These are phyloP conservation scores for Thamnaconus septentrionalis DNA, from an alignment of 2,113 vertebrate genomes.

Conservation along the genomic window DNA sequence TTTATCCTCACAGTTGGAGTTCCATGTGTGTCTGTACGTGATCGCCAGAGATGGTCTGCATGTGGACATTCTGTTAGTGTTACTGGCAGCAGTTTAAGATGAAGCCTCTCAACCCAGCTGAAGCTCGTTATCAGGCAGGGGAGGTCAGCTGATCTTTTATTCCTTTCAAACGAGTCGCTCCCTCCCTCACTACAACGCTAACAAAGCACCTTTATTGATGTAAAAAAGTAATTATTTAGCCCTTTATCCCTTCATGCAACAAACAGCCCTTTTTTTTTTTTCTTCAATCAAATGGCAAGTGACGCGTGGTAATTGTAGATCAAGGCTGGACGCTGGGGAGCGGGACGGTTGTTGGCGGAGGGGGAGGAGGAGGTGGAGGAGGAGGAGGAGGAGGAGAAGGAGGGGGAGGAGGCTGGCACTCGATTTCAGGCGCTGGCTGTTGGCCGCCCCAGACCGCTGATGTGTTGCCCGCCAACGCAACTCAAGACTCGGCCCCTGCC, in stretches of 20 bases:
- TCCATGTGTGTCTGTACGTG: background rate
- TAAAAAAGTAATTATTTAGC: constrained; percentile 67
- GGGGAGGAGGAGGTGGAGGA: background rate
- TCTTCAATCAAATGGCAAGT: constrained; percentile 51
- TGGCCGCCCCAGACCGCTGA: constrained; percentile 21
- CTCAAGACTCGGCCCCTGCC: too few species aligned
- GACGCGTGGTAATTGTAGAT: constrained; percentile 67
- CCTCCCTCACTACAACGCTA: background rate
- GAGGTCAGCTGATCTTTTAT: background rate
- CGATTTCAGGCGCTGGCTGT: constrained; percentile 18
- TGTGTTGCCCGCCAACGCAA: too few species aligned
- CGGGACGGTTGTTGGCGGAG: background rate
- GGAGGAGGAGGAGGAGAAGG: background rate
- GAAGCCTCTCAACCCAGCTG: constrained; percentile 34
- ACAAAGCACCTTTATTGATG: constrained; percentile 51
- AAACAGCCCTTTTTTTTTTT: constrained; percentile 42
- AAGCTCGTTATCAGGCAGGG: constrained; percentile 33
- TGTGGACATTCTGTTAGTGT: constrained; percentile 2
- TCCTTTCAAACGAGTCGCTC: constrained; percentile 9
- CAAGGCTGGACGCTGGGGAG: constrained; percentile 46
- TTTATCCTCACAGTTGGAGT: background rate
- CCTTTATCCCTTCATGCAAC: constrained; percentile 55
- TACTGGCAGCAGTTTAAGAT: constrained; percentile 13
- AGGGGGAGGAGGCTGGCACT: constrained; percentile 8
- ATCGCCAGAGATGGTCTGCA: too few species aligned